Percentiles rank a stretch among this genome's conserved stretches.
Evolutionary conservation across 30 jellyfish, hydroid and myxozoan species (phyloP).

Genomic region (Calvadosia cruxmelitensis): DNA sequence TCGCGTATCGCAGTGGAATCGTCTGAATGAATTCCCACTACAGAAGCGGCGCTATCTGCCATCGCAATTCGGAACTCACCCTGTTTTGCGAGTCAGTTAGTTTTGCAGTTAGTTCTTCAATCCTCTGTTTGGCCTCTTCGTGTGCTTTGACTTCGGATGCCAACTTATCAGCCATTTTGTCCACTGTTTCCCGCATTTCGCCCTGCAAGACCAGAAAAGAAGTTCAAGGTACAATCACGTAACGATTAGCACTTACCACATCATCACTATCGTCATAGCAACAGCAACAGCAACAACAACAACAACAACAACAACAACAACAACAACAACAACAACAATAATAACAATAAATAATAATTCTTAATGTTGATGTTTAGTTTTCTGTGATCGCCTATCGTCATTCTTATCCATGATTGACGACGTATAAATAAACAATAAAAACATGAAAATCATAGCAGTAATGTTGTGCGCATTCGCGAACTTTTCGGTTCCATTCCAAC

Average conservation of each 20-base stretch:
- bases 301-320: not conserved
- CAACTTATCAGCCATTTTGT: constrained; percentile 95
- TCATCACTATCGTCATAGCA: not conserved
- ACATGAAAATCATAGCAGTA: too few species aligned
- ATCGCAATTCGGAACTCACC: constrained; percentile 31
- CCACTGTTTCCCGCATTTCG: constrained; percentile 77
- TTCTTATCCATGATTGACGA: too few species aligned
- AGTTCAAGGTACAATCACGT: not conserved
- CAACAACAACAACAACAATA: not conserved
- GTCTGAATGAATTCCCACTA: too few species aligned
- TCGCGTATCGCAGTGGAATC: too few species aligned
- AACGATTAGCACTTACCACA: not conserved
- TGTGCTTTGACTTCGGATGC: constrained; percentile 83
- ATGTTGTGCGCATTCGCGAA: too few species aligned
- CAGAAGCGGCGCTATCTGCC: too few species aligned
- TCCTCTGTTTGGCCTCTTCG: constrained; percentile 53
- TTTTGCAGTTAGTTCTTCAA: constrained; percentile 70
- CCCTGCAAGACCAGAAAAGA: constrained; percentile 15
- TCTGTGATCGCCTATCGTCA: too few species aligned
- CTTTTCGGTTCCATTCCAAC: too few species aligned
- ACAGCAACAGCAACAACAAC: not conserved
- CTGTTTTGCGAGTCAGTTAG: constrained; percentile 49
- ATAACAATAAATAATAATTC: too few species aligned
- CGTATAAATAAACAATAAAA: too few species aligned
- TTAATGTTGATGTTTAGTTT: too few species aligned